Evolutionary conservation across 2,113 vertebrate genomes (phyloP), one percentile per base, ranked within the genome.

Genomic region (Phasianus colchicus): DNA sequence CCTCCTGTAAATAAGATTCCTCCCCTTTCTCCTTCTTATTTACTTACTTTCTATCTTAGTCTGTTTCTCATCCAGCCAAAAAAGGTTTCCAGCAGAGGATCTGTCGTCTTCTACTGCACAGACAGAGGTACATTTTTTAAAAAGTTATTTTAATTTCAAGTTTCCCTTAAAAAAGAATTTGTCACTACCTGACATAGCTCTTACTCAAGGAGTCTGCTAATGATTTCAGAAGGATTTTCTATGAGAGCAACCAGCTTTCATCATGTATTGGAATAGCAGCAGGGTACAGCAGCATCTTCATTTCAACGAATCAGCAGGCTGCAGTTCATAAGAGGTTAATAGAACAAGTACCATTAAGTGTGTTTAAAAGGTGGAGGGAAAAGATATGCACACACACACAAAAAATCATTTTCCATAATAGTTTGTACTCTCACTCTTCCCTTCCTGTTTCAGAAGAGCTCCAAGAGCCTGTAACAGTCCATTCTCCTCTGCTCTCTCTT

Each of bases 221-320:
- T 94, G 85, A 88, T 91, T 95, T 92, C 76, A 86, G 40, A 57
- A 57, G 52, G 40, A 13, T 38, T 91, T 93, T 89, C 86, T 58
- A 2, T 79, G 58, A 87, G 76, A 82, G 45, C 48, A 63, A 32
- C 42, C 42, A 40, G 75, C 60, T 92, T 93, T 95, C 90, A 80
- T 83, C 60, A 19, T 79, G 30, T 73, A 24, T 58, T 86, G 63
- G 5, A 29, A 76, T 58, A 88, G 79, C 88, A 91, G 66, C 38
- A 65, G 43, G 57, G 43, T 91, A 86, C 43, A 73, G 82, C 54
- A 92, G 24, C 43, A 69, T 74, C 65, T 92, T 92, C 77, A 75
- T 87, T 96, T 88, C 73, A 86, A 52, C 72, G 74, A 64, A 93
- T 63, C 80, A 70, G n/a, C 67, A 83, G 69, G 79, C 34, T 86